Percentiles rank a stretch among this genome's conserved stretches.
Conservation (phyloP, 2,797 vertebrate species). For the Ispidina picta region DNA sequence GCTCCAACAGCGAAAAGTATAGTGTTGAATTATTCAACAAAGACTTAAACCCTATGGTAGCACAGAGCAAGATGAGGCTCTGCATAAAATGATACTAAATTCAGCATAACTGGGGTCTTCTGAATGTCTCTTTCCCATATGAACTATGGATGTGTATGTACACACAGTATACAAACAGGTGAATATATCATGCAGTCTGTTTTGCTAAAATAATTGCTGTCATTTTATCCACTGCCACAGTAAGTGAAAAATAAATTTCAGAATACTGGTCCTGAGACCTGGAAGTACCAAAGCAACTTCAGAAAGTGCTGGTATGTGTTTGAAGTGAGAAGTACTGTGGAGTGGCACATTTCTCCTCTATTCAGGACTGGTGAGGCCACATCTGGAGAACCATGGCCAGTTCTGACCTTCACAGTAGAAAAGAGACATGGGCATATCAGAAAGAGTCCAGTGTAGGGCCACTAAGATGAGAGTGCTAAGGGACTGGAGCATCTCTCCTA, state of each 20-base stretch:
- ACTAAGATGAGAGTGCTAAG: neutral
- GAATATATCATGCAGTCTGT: neutral
- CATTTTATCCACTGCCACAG: neutral
- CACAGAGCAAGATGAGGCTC: neutral
- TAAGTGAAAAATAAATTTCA: neutral
- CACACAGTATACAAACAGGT: neutral
- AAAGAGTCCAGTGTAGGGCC: neutral
- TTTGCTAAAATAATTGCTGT: constrained; percentile 16
- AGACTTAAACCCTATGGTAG: neutral
- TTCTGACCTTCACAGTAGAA: neutral
- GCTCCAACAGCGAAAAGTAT: constrained; percentile 14
- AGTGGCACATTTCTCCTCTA: neutral
- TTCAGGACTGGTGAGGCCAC: neutral
- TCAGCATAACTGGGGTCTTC: neutral
- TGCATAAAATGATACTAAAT: constrained; percentile 4
- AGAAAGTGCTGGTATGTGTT: neutral
- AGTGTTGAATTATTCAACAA: constrained; percentile 52
- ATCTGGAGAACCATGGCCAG: neutral
- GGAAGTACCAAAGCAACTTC: neutral
- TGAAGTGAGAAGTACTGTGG: neutral
- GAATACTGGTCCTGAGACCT: neutral
- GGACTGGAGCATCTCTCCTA: neutral
- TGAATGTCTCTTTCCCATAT: neutral
- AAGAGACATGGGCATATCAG: neutral
- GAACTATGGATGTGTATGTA: neutral